These are phyloP conservation scores for Onthophagus sagittarius DNA, from an alignment of 2,888 invertebrate species.

Conservation along the genomic window DNA sequence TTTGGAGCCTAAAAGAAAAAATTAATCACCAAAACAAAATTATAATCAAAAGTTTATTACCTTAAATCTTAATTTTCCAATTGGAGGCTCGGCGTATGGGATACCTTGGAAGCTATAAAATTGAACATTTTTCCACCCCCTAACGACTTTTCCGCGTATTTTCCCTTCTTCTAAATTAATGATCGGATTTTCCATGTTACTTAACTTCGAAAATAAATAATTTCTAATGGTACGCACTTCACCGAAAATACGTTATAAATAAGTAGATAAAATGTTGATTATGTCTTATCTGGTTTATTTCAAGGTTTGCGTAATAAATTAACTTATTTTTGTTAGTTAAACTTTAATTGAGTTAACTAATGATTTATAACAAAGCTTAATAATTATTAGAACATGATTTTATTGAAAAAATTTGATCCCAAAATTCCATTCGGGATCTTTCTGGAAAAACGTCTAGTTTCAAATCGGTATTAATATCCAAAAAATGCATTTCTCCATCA, in stretches of 20 bases:
- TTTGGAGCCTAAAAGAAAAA: background rate
- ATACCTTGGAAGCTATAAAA: background rate
- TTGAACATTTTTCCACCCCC: background rate
- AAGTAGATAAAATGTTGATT: background rate
- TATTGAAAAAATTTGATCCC: background rate
- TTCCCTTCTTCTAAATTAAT: background rate
- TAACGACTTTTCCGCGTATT: background rate
- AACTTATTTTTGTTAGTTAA: too few species aligned
- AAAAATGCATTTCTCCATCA: background rate
- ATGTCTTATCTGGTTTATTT: background rate
- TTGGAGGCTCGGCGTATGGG: background rate
- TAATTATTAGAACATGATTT: background rate
- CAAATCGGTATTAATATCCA: background rate
- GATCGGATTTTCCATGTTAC: background rate
- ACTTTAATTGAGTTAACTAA: too few species aligned
- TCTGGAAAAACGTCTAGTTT: background rate
- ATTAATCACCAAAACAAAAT: background rate
- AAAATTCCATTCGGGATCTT: background rate
- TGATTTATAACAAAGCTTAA: background rate
- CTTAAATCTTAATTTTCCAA: background rate
- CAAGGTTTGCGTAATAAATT: background rate
- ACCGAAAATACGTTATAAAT: background rate
- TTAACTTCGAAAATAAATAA: too few species aligned
- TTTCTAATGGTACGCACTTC: too few species aligned
- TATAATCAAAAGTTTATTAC: background rate